A percentile compares a stretch with the other conserved stretches of the same genome.
phyloP scores from a whole-genome alignment of 2,797 vertebrate species.

The Zalophus californianus region DNA sequence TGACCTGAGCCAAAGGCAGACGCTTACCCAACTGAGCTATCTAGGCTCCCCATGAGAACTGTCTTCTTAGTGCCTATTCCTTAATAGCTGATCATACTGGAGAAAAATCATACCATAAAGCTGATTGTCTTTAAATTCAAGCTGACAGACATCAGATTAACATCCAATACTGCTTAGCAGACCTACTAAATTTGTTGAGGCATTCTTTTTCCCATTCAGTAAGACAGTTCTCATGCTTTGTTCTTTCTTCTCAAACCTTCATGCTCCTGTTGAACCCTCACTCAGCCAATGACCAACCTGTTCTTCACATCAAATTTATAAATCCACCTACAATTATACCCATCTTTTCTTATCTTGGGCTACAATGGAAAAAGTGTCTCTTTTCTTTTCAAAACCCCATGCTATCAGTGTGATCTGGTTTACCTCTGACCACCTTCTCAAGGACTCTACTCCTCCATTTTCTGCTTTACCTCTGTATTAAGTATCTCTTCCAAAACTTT shows the following conservation, averaged over 20 bases:
- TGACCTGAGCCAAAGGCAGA: no score
- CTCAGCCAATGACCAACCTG: not conserved
- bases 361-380: not conserved
- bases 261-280: not conserved
- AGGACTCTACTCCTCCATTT: not conserved
- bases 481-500: not conserved
- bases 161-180: not conserved
- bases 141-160: not conserved
- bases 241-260: not conserved
- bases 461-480: not conserved
- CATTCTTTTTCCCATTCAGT: not conserved
- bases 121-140: slow-evolving; percentile 40
- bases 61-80: not conserved
- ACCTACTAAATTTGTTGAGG: not conserved
- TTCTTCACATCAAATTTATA: not conserved
- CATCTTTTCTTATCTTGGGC: not conserved
- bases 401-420: not conserved
- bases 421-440: not conserved
- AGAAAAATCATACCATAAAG: slow-evolving; percentile 7
- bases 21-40: not conserved
- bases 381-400: not conserved
- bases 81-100: not conserved
- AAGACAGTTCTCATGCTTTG: not conserved
- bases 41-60: not conserved
- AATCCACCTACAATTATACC: not conserved